Evolutionary conservation across 2,888 invertebrate genomes (phyloP), one percentile per base, ranked within the genome.

Genomic region (Pegoplata infirma): DNA sequence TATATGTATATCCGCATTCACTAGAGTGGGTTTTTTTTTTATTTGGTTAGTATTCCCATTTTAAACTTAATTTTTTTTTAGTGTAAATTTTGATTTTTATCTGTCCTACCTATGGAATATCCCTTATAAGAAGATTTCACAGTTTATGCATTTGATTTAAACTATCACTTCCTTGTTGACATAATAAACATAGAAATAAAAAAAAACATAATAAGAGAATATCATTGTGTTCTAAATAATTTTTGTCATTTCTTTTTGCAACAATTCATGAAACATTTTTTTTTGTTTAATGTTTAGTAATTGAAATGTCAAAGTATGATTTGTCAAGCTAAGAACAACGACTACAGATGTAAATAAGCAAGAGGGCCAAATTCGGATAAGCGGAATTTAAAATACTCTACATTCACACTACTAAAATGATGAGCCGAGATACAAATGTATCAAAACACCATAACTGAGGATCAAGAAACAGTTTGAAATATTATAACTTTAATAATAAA

Each of bases 261-360:
- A 19, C 63, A 19, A 63, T 14, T 63, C 63, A 63, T 58, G 5
- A 58, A 58, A 49, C 21, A 32, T 36, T 63, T 61, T 61, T 32
- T 10, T 17, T 21, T 63, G 32, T n/a, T n/a, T n/a, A n/a, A 49
- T 63, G 16, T 64, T 51, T 51, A 14, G 51, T 64, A 64, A 64
- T 64, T 64, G 51, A 64, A 64, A 64, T 64, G 64, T 64, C 64
- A 51, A 51, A 51, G 16, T 23, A 64, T 51, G 51, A 51, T 64
- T 49, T 64, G 63, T 51, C 63, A 64, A 51, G 47, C 23, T 58
- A 7, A 58, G 25, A 14, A n/a, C 7, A 23, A 10, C n/a, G 23
- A 1, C 25, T 28, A n/a, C 2, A 25, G 36, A 12, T 4, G 36
- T 5, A 40, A 40, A n/a, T n/a, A n/a, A 63, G 47, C n/a, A 17